Conservation (phyloP, 2,888 invertebrate species). For the Bellardia bayeri region DNA sequence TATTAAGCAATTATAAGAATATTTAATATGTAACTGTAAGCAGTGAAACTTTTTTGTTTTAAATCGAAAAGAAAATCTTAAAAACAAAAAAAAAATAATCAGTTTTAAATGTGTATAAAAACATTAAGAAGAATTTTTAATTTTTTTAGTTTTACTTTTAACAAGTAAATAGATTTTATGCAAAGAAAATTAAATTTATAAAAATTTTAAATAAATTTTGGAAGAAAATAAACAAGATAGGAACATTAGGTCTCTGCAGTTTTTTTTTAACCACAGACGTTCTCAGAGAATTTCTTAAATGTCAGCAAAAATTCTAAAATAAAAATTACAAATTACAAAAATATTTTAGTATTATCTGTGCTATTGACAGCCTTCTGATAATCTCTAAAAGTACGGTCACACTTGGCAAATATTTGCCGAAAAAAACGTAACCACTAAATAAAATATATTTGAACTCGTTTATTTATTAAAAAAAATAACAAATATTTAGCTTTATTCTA, state of each 20-base stretch:
- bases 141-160: slow-evolving; percentile 45
- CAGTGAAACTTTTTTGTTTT: slow-evolving; percentile 21
- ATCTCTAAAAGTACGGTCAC: no score
- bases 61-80: slow-evolving; percentile 9
- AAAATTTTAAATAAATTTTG: neutral
- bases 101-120: slow-evolving; percentile 64
- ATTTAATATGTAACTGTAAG: slow-evolving; percentile 48
- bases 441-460: no score
- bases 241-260: neutral
- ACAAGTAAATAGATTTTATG: slow-evolving; percentile 64
- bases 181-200: slow-evolving; percentile 33
- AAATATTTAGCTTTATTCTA: no score
- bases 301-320: no score
- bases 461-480: no score
- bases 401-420: no score
- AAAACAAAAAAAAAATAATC: slow-evolving; percentile 37
- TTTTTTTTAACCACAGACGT: no score
- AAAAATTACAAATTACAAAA: no score
- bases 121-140: slow-evolving; percentile 42
- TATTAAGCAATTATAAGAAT: slow-evolving; percentile 54
- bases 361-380: no score
- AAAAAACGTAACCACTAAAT: no score
- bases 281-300: no score
- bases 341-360: no score
- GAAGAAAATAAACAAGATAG: neutral